phyloP scores from a whole-genome alignment of 2,888 invertebrate species.

The Sphinx pinastri region DNA sequence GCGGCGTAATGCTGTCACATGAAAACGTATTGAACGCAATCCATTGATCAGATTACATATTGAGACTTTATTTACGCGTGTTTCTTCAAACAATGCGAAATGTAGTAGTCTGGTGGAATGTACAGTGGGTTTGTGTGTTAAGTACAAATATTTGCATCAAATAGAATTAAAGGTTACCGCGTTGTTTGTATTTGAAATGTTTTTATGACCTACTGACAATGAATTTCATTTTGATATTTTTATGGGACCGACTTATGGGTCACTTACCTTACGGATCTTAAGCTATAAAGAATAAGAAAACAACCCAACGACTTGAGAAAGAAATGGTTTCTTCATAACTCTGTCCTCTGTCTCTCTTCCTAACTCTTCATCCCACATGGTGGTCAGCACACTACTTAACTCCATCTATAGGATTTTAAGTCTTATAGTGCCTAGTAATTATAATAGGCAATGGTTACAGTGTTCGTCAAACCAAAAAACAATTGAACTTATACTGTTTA shows the following conservation, averaged over 20 bases:
- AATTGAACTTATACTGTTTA: too few species aligned
- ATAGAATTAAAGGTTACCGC: neutral
- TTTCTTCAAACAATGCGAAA: slow-evolving; percentile 17
- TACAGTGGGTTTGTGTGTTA: neutral
- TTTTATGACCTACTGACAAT: too few species aligned
- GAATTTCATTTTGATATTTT: neutral
- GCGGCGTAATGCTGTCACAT: slow-evolving; percentile 24
- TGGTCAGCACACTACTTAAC: too few species aligned
- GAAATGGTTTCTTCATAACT: too few species aligned
- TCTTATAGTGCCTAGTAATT: too few species aligned
- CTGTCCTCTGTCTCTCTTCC: too few species aligned
- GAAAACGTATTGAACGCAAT: slow-evolving; percentile 22
- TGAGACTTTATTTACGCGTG: slow-evolving; percentile 25
- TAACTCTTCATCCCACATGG: too few species aligned
- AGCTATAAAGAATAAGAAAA: neutral
- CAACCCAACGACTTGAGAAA: too few species aligned
- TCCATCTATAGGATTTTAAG: too few species aligned
- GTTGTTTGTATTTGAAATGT: neutral
- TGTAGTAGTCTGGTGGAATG: slow-evolving; percentile 9
- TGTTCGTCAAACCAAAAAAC: too few species aligned
- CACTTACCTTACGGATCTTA: too few species aligned
- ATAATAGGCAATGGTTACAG: too few species aligned
- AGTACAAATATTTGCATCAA: neutral
- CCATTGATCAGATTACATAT: slow-evolving; percentile 24
- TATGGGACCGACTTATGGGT: neutral